Conservation (phyloP, 2,797 vertebrate genomes). For the Lophotriccus pileatus region DNA sequence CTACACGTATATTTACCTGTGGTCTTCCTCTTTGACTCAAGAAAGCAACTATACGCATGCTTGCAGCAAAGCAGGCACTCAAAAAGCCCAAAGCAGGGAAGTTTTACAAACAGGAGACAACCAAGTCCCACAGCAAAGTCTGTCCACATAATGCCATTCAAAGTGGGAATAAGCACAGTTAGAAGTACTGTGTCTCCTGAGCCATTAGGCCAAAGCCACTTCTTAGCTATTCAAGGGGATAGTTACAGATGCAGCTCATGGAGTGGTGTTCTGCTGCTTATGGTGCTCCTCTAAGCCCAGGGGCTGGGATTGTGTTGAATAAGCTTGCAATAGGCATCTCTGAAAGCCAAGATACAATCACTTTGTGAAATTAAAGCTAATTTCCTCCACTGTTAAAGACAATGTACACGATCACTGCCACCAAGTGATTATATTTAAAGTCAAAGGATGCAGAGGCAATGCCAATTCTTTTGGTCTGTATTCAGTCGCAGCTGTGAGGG, state of each 20-base stretch:
- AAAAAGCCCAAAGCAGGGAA: not conserved
- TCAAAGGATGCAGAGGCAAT: slow-evolving; percentile 38
- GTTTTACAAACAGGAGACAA: not conserved
- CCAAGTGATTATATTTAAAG: slow-evolving; percentile 52
- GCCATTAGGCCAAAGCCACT: not conserved
- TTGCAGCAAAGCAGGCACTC: not conserved
- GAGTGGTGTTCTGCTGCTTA: not conserved
- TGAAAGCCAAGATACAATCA: slow-evolving; percentile 51
- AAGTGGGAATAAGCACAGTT: not conserved
- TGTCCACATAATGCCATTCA: rapidly evolving
- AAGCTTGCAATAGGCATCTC: not conserved
- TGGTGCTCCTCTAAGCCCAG: not conserved
- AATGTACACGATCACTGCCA: slow-evolving; percentile 21
- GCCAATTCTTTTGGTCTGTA: slow-evolving; percentile 13
- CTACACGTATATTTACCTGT: not conserved
- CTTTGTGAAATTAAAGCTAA: slow-evolving; percentile 45
- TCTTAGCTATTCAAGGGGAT: not conserved
- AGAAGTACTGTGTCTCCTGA: not conserved
- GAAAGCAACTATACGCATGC: not conserved
- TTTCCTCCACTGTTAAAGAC: slow-evolving; percentile 50
- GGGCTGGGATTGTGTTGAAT: not conserved
- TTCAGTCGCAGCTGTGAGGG: slow-evolving; percentile 35
- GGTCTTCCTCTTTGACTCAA: not conserved
- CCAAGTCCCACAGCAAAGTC: not conserved
- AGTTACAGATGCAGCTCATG: not conserved